phyloP scores from a whole-genome alignment of 2,888 invertebrate species.

The Sarcophaga caerulescens region DNA sequence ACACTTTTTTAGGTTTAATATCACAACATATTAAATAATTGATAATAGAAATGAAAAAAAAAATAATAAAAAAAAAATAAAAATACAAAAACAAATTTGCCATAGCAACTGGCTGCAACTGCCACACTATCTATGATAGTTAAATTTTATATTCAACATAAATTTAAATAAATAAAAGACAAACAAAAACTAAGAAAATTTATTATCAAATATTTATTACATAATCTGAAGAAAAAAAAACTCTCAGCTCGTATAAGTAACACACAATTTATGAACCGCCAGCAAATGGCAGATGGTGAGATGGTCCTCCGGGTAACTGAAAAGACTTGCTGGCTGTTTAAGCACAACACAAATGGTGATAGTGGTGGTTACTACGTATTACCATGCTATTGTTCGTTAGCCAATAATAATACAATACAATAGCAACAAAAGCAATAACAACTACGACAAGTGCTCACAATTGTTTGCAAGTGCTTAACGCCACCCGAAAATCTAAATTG shows the following conservation, averaged over 20 bases:
- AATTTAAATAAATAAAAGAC: constrained; percentile 33
- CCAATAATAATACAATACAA: constrained; percentile 30
- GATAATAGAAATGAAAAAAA: neutral
- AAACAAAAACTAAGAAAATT: constrained; percentile 36
- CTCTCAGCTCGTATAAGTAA: constrained; percentile 32
- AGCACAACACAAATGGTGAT: constrained; percentile 27
- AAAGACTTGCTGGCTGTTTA: constrained; percentile 2
- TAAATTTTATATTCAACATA: constrained; percentile 51
- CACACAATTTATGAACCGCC: constrained; percentile 36
- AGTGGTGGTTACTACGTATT: constrained; percentile 4
- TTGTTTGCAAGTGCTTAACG: constrained; percentile 54
- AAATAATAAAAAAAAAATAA: neutral
- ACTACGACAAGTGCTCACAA: constrained; percentile 17
- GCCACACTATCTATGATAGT: neutral
- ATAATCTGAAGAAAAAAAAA: constrained; percentile 45
- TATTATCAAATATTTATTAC: constrained; percentile 55
- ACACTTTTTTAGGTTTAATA: neutral
- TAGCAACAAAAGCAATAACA: constrained; percentile 6
- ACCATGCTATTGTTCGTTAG: constrained; percentile 18
- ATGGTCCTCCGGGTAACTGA: neutral
- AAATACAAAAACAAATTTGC: constrained; percentile 17
- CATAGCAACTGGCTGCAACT: neutral
- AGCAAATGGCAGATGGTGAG: constrained; percentile 22
- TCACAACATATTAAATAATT: neutral
- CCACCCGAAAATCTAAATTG: constrained; percentile 45